Evolutionary conservation across 2,888 invertebrate species (phyloP), one percentile per base, ranked within the genome.

Genomic region (Leucozona laternaria): DNA sequence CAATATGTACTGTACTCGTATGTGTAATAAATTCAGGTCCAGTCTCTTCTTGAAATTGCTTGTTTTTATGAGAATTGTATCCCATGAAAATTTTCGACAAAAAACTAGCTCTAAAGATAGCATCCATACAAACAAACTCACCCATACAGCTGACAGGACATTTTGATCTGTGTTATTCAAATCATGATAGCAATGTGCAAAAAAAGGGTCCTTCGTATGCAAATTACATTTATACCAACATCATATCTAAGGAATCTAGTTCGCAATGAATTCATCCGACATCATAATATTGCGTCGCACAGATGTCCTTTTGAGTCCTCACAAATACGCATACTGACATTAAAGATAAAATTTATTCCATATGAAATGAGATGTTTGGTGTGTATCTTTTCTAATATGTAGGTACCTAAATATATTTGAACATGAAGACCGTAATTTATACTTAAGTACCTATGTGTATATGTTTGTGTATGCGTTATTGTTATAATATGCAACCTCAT

Each of bases 211-310:
- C 68, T 81, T 70, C 73, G 45, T 62, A 86, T 78, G 77, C 70
- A 86, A 86, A 86, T 86, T 81, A 81, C 70, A 81, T 62, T 20
- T 62, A 28, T 62, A 28, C 62, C 28, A 43, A 62, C 17, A 64
- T 85, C 76, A 70, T 79, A 84, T 84, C 79, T 71, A 11, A 68
- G 72, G 45, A 80, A 85, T 85, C 84, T 80, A 22, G 77, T 77
- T 66, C 80, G 53, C 84, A 80, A 80, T 80, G 80, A 80, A 85
- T 80, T 80, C 77, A 85, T 78, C 62, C 43, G 62, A 81, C 60
- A 79, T 81, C 85, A 85, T 68, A 64, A 45, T 45, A 80, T 77
- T 81, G 81, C 77, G 81, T 62, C 72, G 68, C 77, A 78, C 85
- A 81, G 81, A 81, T 86, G 85, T 78, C 78, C 62, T 72, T 64